Evolutionary conservation across 2,888 invertebrate species (phyloP).

Genomic region (Coelogynopora nodosa): DNA sequence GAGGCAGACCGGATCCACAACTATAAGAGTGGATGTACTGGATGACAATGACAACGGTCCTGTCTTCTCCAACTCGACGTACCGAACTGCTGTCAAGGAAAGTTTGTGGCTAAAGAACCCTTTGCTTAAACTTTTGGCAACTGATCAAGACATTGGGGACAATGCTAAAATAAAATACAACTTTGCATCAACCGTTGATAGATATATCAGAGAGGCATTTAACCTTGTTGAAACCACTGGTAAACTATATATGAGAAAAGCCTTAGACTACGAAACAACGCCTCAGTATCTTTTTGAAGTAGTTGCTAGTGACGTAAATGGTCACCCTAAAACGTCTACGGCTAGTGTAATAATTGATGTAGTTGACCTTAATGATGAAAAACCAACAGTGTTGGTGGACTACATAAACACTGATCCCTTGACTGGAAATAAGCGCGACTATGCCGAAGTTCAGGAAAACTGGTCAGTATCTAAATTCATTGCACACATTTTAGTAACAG

Average conservation of each 20-base stretch:
- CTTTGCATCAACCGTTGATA: slow-evolving; percentile 13
- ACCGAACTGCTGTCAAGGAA: neutral
- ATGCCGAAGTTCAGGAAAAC: slow-evolving; percentile 39
- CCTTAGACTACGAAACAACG: slow-evolving; percentile 37
- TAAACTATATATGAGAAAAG: slow-evolving; percentile 29
- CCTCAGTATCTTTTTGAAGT: slow-evolving; percentile 29
- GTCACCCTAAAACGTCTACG: slow-evolving; percentile 28
- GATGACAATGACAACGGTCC: slow-evolving; percentile 41
- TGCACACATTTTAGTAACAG: slow-evolving; percentile 22
- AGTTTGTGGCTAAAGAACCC: slow-evolving; percentile 15
- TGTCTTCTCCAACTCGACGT: neutral
- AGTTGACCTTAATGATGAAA: slow-evolving; percentile 39
- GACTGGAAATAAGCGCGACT: neutral
- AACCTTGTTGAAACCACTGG: slow-evolving; percentile 34
- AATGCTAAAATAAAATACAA: slow-evolving; percentile 29
- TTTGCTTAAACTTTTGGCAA: slow-evolving; percentile 27
- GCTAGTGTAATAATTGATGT: slow-evolving; percentile 38
- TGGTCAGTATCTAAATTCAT: slow-evolving; percentile 26
- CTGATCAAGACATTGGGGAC: slow-evolving; percentile 27
- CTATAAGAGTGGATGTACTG: slow-evolving; percentile 20
- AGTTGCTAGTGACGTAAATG: neutral
- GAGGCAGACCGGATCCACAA: slow-evolving; percentile 11
- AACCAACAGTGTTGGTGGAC: slow-evolving; percentile 32
- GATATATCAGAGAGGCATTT: neutral
- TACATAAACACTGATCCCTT: slow-evolving; percentile 33